phyloP scores from a whole-genome alignment of 2,797 vertebrate genomes.

The Enteromius radiatus region DNA sequence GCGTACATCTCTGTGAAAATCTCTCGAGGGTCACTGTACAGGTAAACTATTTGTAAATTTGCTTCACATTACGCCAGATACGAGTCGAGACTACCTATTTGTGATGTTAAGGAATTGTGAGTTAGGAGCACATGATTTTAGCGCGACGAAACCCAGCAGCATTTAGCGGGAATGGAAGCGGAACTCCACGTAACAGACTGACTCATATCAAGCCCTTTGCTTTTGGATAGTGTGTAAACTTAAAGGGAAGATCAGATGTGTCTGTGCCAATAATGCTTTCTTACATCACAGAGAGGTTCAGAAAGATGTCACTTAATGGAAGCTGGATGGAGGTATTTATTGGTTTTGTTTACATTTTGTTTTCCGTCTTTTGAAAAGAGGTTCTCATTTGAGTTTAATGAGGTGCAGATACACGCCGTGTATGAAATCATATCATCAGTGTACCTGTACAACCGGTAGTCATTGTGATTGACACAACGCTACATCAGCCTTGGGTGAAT shows the following conservation, averaged over 20 bases:
- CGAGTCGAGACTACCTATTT: slow-evolving; percentile 31
- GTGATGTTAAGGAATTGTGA: not conserved
- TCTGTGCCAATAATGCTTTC: slow-evolving; percentile 29
- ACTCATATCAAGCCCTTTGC: not conserved
- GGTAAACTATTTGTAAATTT: slow-evolving; percentile 47
- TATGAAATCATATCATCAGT: slow-evolving; percentile 50
- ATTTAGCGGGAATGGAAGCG: slow-evolving; percentile 8
- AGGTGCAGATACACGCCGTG: not conserved
- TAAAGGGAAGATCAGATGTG: slow-evolving; percentile 14
- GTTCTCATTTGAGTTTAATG: not conserved
- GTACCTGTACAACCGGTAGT: slow-evolving; percentile 50
- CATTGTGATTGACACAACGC: slow-evolving; percentile 49
- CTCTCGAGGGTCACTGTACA: slow-evolving; percentile 64
- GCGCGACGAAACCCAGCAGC: not conserved
- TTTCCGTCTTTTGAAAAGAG: slow-evolving; percentile 4
- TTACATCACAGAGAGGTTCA: slow-evolving; percentile 19
- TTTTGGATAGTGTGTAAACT: slow-evolving; percentile 14
- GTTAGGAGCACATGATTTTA: not conserved
- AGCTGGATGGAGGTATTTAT: slow-evolving; percentile 58
- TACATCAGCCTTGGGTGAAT: slow-evolving; percentile 53
- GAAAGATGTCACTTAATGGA: not conserved
- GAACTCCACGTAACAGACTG: not conserved
- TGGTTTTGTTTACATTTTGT: slow-evolving; percentile 50
- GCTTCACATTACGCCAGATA: slow-evolving; percentile 26
- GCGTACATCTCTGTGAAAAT: slow-evolving; percentile 60